Evolutionary conservation across 2,888 invertebrate species (phyloP).

Genomic region (Tetropium fuscum): DNA sequence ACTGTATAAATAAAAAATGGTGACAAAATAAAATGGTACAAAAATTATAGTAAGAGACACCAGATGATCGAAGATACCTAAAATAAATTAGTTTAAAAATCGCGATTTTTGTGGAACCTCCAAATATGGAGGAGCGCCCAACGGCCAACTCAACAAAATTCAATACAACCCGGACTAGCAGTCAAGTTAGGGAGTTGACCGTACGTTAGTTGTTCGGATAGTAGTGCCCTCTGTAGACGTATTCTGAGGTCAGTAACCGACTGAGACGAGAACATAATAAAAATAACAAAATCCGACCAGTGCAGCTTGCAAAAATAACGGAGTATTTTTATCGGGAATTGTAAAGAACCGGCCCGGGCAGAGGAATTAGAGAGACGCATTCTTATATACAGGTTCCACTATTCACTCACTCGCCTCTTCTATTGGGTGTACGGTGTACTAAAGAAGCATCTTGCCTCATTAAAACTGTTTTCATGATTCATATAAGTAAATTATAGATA

Average conservation of each 20-base stretch:
- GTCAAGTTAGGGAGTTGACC: conserved; percentile 33
- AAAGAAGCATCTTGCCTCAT: conserved; percentile 4
- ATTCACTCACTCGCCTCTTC: conserved; percentile 12
- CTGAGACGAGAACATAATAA: conserved; percentile 62
- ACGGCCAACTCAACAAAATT: not conserved
- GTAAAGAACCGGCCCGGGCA: conserved; percentile 60
- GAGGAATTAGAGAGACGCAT: conserved; percentile 56
- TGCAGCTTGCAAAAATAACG: conserved; percentile 64
- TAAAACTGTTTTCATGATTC: not conserved
- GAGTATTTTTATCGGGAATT: conserved; percentile 65
- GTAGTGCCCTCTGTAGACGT: conserved; percentile 57
- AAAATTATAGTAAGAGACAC: no score
- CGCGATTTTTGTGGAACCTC: no score
- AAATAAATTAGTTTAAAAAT: no score
- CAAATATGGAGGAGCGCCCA: no score
- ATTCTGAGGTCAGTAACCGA: conserved; percentile 60
- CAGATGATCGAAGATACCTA: no score
- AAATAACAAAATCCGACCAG: conserved; percentile 65
- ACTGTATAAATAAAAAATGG: no score
- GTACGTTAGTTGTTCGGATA: conserved; percentile 49
- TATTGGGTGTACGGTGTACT: conserved; percentile 9
- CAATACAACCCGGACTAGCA: conserved; percentile 15
- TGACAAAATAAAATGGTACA: no score
- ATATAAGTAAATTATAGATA: not conserved
- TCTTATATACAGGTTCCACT: conserved; percentile 49